Conservation (phyloP, 2,888 invertebrate genomes). For the Rhodophaea formosa region DNA sequence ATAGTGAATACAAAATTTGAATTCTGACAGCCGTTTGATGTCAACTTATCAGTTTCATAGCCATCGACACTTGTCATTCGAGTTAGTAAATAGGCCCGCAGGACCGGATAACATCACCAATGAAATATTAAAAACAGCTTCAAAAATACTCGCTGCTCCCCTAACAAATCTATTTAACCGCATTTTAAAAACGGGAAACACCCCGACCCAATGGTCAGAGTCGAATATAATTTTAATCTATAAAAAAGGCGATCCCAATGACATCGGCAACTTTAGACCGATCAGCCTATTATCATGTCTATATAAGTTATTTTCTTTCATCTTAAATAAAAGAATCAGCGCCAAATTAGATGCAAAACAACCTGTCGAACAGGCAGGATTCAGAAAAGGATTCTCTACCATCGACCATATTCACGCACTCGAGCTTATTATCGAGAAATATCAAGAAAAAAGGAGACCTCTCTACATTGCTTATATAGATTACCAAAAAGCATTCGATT, state of each 20-base stretch:
- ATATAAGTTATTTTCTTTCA: slow-evolving; percentile 24
- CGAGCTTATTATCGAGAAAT: too few relatives aligned
- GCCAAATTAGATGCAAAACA: slow-evolving; percentile 16
- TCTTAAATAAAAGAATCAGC: slow-evolving; percentile 22
- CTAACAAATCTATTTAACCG: slow-evolving; percentile 18
- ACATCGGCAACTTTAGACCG: slow-evolving; percentile 19
- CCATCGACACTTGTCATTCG: too few relatives aligned
- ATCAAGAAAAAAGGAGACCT: too few relatives aligned
- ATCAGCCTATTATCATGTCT: slow-evolving; percentile 19
- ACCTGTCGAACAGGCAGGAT: too few relatives aligned
- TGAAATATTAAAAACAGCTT: slow-evolving; percentile 16
- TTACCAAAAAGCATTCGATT: slow-evolving; percentile 22
- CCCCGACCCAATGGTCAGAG: slow-evolving; percentile 18
- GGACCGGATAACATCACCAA: slow-evolving; percentile 14
- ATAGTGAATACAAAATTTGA: too few relatives aligned
- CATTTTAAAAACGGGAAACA: slow-evolving; percentile 7
- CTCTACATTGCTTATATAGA: slow-evolving; percentile 11
- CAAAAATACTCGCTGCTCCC: slow-evolving; percentile 10
- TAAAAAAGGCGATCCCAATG: too few relatives aligned
- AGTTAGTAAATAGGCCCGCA: too few relatives aligned
- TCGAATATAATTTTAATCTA: slow-evolving; percentile 5
- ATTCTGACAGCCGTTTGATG: too few relatives aligned
- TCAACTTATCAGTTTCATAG: too few relatives aligned
- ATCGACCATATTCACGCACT: too few relatives aligned
- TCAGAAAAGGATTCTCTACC: slow-evolving; percentile 18